Conservation (phyloP, 2,888 invertebrate genomes). For the Hirtodrosophila histrioides region DNA sequence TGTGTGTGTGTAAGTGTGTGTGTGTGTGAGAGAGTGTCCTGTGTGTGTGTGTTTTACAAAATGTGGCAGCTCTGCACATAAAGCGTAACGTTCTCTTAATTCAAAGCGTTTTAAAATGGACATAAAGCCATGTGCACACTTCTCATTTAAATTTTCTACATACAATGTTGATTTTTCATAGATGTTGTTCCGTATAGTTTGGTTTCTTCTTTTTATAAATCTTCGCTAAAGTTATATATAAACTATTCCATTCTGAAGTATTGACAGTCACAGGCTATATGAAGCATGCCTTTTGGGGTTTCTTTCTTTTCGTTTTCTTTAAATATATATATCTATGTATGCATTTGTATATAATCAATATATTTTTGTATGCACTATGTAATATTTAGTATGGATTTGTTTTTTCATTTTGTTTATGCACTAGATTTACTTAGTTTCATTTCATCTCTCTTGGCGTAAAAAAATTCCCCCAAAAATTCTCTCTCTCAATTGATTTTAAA, state of each 20-base stretch:
- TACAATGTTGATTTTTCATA: conserved; percentile 38
- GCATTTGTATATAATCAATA: conserved; percentile 63
- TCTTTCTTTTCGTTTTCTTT: conserved; percentile 30
- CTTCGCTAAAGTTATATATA: conserved; percentile 78
- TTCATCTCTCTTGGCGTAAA: conserved; percentile 58
- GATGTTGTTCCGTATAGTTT: conserved; percentile 25
- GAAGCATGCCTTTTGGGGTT: conserved; percentile 67
- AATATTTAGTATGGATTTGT: conserved; percentile 61
- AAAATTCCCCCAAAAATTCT: conserved; percentile 53
- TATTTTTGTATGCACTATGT: conserved; percentile 54
- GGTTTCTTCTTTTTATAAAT: conserved; percentile 50
- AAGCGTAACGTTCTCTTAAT: conserved; percentile 74
- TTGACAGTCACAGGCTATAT: conserved; percentile 83
- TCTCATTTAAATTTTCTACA: conserved; percentile 41
- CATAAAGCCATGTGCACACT: conserved; percentile 62
- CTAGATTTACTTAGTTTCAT: conserved; percentile 53
- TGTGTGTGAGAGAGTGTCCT: conserved; percentile 2
- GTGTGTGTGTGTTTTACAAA: conserved; percentile 58
- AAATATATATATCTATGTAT: conserved; percentile 46
- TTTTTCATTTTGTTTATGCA: conserved; percentile 26
- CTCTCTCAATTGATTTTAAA: conserved; percentile 57
- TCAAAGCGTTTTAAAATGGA: conserved; percentile 67
- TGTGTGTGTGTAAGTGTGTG: conserved; percentile 26
- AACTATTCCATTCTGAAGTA: conserved; percentile 80
- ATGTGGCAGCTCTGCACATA: conserved; percentile 71